A percentile compares a stretch with the other conserved stretches of the same genome.
These are phyloP conservation scores for Zingel zingel DNA, from an alignment of 2,113 vertebrate species.

Conservation along the genomic window DNA sequence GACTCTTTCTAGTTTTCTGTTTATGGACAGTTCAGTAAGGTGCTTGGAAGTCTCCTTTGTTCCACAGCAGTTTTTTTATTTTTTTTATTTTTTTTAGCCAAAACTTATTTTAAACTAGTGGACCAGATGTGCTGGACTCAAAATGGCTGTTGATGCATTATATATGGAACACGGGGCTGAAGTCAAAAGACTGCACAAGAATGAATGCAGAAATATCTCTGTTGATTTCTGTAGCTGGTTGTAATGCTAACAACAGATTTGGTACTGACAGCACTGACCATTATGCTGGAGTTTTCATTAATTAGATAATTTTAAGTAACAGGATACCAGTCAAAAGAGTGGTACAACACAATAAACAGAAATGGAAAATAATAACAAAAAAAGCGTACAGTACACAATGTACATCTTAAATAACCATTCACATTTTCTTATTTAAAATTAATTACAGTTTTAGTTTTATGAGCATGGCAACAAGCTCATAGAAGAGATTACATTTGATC, in stretches of 20 bases:
- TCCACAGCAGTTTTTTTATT: background rate
- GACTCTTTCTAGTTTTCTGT: constrained; percentile 2
- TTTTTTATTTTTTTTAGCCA: background rate
- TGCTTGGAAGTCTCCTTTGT: background rate
- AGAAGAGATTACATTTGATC: constrained; percentile 43
- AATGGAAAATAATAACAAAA: background rate
- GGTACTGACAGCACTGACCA: background rate
- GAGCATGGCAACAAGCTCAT: constrained; percentile 13
- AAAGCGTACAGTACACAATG: background rate
- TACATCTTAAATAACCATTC: background rate
- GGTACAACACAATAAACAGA: background rate
- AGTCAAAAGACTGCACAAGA: background rate
- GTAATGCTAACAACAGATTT: background rate
- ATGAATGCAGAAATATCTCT: background rate
- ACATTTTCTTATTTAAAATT: constrained; percentile 4
- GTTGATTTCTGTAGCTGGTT: background rate
- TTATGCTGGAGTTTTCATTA: background rate
- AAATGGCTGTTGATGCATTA: background rate
- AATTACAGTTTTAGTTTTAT: no score
- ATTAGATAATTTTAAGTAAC: background rate
- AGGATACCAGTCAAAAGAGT: background rate
- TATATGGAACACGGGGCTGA: background rate
- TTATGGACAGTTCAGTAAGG: constrained; percentile 13
- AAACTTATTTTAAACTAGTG: constrained; percentile 7
- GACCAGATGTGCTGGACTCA: background rate